Evolutionary conservation across 2,113 vertebrate genomes (phyloP), one percentile per base, ranked within the genome.

Genomic region (Micronycteris hirsuta): DNA sequence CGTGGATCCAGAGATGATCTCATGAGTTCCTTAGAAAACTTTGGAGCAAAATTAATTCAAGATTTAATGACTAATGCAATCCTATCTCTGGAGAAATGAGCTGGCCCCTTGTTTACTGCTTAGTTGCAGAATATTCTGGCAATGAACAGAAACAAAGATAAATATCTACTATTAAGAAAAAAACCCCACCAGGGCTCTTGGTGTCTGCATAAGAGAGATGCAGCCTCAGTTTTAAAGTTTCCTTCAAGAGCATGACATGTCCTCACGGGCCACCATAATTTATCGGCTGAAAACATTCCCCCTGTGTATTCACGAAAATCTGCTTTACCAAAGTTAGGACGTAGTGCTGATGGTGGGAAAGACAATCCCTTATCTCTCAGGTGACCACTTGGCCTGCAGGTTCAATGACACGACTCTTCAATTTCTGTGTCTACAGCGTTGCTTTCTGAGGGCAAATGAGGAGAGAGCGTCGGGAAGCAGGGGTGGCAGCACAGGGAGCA

Each of bases 21-120:
- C 95, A 97, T 89, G 83, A 95, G 73, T 96, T 97, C 89, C 45
- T 80, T 86, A 94, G 96, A 96, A 97, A 96, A 96, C 38, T 73
- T 65, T 83, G 95, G 41, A 92, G 58, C 73, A 91, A 95, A 97
- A 97, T 96, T 95, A 93, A 86, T 88, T 85, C 74, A 96, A 81
- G n/a, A 89, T 65, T 96, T 92, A 91, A 49, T 86, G 56, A 96
- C 80, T 95, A 86, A 96, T 93, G 73, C 17, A 74, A 82, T 93
- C 89, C 76, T 71, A 86, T 24, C 95, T 96, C 89, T 67, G 83
- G 93, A 49, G 96, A 92, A 65, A 87, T 84, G 78, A 83, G 15
- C 54, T 96, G 71, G 77, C 68, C 36, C 12, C 49, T 80, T 82
- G 77, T 91, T 93, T 96, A 89, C 52, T 81, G 77, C n/a, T 94